These are phyloP conservation scores for Nannospalax galili DNA, from an alignment of 2,113 vertebrate species.

Conservation along the genomic window DNA sequence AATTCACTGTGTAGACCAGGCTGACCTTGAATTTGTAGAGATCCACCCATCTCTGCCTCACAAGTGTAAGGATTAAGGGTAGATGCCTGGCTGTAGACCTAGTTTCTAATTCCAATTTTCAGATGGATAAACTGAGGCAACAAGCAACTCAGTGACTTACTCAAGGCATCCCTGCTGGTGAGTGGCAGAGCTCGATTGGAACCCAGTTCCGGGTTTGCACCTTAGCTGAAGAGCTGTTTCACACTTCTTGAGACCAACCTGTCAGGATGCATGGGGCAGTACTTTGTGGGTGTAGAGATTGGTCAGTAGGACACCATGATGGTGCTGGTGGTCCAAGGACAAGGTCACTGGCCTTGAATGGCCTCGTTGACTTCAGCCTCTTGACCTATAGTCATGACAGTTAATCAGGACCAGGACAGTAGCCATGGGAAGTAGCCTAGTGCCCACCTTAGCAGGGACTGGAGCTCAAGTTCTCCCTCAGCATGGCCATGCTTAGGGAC, in stretches of 20 bases:
- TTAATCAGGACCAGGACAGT: neutral
- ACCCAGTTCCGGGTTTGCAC: neutral
- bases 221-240: rapidly evolving
- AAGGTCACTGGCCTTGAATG: neutral
- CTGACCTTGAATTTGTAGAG: too few species aligned
- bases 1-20: too few species aligned
- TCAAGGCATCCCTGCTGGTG: neutral
- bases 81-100: too few species aligned
- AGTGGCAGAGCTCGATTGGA: neutral
- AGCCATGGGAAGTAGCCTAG: neutral
- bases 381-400: neutral
- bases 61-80: too few species aligned
- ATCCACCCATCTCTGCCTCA: too few species aligned
- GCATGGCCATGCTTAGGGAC: neutral
- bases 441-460: neutral
- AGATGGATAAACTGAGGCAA: constrained; percentile 5
- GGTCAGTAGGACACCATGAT: neutral
- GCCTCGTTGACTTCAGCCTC: neutral
- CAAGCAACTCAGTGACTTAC: neutral
- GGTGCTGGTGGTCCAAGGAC: neutral
- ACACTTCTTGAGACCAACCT: neutral
- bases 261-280: neutral
- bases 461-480: neutral
- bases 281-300: neutral
- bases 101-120: neutral